These are phyloP conservation scores for Aplocera efformata DNA, from an alignment of 2,888 invertebrate genomes.

Conservation along the genomic window DNA sequence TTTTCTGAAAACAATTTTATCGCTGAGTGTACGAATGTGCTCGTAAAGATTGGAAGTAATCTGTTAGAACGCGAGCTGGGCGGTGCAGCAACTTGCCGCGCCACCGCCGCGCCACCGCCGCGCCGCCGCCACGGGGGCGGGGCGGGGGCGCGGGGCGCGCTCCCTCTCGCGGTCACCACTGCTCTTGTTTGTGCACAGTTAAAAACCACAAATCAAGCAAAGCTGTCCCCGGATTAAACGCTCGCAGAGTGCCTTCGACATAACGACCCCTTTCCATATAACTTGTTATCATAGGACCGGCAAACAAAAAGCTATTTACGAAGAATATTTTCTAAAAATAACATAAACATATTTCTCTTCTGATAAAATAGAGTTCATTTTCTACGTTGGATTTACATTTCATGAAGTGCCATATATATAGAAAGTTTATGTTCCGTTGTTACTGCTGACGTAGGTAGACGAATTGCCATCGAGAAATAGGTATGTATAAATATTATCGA, in stretches of 20 bases:
- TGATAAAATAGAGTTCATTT: slow-evolving; percentile 4
- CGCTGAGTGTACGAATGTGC: not conserved
- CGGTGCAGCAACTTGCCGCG: not conserved
- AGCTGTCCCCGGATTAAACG: slow-evolving; percentile 42
- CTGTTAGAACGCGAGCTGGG: slow-evolving; percentile 6
- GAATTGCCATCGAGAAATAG: slow-evolving; percentile 4
- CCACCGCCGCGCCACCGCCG: not conserved
- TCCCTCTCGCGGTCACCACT: slow-evolving; percentile 19
- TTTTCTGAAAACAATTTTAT: not conserved
- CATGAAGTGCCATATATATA: slow-evolving; percentile 1
- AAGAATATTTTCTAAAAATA: slow-evolving; percentile 4
- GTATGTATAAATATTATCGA: slow-evolving; percentile 19
- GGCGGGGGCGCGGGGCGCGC: slow-evolving; percentile 2
- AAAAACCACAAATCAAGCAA: slow-evolving; percentile 55
- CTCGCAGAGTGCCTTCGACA: slow-evolving; percentile 38
- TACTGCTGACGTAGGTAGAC: slow-evolving; percentile 13
- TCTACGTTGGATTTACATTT: slow-evolving; percentile 2
- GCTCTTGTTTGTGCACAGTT: slow-evolving; percentile 43
- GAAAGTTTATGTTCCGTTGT: slow-evolving; percentile 4
- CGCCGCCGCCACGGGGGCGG: not conserved
- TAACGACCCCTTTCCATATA: slow-evolving; percentile 21
- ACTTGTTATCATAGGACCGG: slow-evolving; percentile 5
- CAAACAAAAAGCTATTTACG: slow-evolving; percentile 6
- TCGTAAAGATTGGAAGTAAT: slow-evolving; percentile 7
- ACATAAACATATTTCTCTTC: not conserved